Conservation (phyloP, 1,140 invertebrate species). For the Drosophila lacertosa region DNA sequence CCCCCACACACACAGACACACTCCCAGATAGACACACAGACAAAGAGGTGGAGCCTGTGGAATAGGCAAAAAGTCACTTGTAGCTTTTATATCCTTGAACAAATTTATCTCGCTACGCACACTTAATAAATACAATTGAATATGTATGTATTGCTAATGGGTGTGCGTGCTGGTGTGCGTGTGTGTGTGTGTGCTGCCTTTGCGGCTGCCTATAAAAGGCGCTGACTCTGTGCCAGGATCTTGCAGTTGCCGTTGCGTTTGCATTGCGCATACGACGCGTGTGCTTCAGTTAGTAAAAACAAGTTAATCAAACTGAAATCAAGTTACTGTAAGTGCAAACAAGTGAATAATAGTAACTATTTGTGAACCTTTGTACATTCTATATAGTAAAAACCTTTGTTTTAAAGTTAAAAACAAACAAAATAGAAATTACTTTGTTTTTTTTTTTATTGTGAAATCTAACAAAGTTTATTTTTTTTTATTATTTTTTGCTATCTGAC, state of each 20-base stretch:
- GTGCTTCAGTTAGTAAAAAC: conserved; percentile 22
- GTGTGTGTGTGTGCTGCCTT: conserved; percentile 18
- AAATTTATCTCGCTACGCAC: conserved; percentile 82
- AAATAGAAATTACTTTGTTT: too few species aligned
- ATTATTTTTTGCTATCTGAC: too few species aligned
- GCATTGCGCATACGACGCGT: conserved; percentile 69
- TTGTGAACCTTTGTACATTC: too few species aligned
- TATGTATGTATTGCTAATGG: conserved; percentile 62
- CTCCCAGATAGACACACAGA: background rate
- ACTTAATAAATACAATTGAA: conserved; percentile 83
- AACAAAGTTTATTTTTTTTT: too few species aligned
- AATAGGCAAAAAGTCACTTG: conserved; percentile 67
- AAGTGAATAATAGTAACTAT: too few species aligned
- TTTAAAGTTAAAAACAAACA: too few species aligned
- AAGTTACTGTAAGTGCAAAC: background rate
- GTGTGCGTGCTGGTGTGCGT: conserved; percentile 30
- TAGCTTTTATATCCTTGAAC: conserved; percentile 81
- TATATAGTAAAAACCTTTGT: too few species aligned
- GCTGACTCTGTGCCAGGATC: conserved; percentile 53
- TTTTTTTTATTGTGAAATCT: too few species aligned
- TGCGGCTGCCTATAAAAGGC: conserved; percentile 69
- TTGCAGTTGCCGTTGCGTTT: conserved; percentile 67
- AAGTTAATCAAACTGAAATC: conserved; percentile 4
- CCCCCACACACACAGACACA: conserved; percentile 10
- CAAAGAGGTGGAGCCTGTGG: conserved; percentile 57